Percentiles rank a stretch among this genome's conserved stretches.
phyloP scores from a whole-genome alignment of 2,888 invertebrate species.

The Vandiemenella viatica region DNA sequence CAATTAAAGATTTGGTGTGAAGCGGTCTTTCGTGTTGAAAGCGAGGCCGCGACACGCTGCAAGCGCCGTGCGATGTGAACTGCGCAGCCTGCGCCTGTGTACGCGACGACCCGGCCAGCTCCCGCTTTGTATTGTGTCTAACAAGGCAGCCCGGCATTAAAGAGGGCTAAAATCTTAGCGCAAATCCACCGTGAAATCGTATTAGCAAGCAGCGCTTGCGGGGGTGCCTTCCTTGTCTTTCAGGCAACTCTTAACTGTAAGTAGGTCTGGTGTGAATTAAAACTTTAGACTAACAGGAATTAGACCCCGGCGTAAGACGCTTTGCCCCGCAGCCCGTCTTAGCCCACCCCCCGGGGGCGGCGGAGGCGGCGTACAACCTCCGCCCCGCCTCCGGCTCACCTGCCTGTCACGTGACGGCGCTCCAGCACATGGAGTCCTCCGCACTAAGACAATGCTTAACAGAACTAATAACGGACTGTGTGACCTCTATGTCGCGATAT shows the following conservation, averaged over 20 bases:
- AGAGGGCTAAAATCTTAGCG: conserved; percentile 38
- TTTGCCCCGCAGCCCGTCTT: conserved; percentile 4
- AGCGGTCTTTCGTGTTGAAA: too few species aligned
- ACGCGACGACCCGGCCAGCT: conserved; percentile 1
- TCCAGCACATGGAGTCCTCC: too few species aligned
- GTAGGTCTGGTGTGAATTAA: conserved; percentile 37
- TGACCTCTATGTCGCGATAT: too few species aligned
- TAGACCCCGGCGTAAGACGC: conserved; percentile 23
- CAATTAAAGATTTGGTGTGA: too few species aligned
- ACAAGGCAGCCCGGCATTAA: conserved; percentile 8
- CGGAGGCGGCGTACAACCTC: too few species aligned
- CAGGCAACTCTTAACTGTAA: conserved; percentile 30
- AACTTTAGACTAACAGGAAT: conserved; percentile 46
- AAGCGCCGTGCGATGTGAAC: not conserved
- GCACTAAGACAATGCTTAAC: too few species aligned
- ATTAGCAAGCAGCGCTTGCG: conserved; percentile 34
- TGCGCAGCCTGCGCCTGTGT: not conserved
- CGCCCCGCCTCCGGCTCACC: too few species aligned
- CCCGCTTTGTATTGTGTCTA: conserved; percentile 7
- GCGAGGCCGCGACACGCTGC: not conserved
- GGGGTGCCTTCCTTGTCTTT: conserved; percentile 19
- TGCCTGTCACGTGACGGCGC: too few species aligned
- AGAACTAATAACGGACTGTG: too few species aligned
- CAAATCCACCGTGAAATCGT: conserved; percentile 52
- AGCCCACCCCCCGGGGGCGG: not conserved